Evolutionary conservation across 1,140 invertebrate species (phyloP), one percentile per base, ranked within the genome.

Genomic region (Aricia agestis): DNA sequence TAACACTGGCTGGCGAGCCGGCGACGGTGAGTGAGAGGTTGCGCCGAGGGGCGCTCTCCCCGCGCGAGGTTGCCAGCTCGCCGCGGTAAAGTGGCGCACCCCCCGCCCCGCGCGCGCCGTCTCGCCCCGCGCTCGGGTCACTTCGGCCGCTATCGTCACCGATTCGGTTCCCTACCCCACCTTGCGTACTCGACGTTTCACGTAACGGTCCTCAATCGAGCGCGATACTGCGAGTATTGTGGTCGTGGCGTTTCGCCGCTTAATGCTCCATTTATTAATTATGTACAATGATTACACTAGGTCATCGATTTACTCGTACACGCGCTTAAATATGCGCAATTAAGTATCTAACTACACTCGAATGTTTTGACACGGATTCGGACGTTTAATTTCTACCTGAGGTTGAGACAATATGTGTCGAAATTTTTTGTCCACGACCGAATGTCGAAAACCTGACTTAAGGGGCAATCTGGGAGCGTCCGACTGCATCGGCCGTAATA

Each of bases 141-240:
- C 76, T 74, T 89, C 86, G 88, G 86, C 77, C 80, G 84, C 81
- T 83, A 79, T 82, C 85, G 88, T 81, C 82, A 79, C 80, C 76
- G 73, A 83, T 77, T 84, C 79, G 81, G 78, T 80, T 76, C 79
- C 80, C 79, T 83, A 81, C 81, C 83, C 82, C 84, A 83, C 86
- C 81, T 85, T 86, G 82, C 85, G 78, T 81, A 78, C 85, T 87
- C 86, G 76, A 84, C 83, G 85, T 89, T 91, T 91, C 89, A 91
- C 89, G 89, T 91, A 91, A 91, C 89, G 89, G 89, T 91, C 84
- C 87, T 88, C 85, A 90, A 91, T 91, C 86, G 87, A 90, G 89
- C 87, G 89, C 86, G 83, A 84, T 86, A 86, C 84, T 86, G 84
- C 81, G 82, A 86, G 76, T 80, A 74, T 74, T 83, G 82, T 84